Conservation (phyloP, 1,140 invertebrate species). For the Eumeta japonica region DNA sequence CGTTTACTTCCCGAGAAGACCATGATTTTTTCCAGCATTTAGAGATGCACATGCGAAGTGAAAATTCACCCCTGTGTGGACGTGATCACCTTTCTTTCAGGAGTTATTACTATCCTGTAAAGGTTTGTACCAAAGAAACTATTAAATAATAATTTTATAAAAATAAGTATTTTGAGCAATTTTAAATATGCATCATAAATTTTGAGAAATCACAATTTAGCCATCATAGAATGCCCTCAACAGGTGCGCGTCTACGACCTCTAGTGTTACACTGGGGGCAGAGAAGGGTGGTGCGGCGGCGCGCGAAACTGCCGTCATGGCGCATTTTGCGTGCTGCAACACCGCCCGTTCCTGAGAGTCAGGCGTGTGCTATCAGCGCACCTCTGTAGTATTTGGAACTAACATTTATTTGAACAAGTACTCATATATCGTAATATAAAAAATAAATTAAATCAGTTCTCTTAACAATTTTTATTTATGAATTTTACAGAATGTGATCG, state of each 20-base stretch:
- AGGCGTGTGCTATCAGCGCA: constrained; percentile 14
- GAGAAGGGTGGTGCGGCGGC: constrained; percentile 19
- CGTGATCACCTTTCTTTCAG: constrained; percentile 96
- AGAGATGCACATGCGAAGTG: constrained; percentile 99
- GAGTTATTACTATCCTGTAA: constrained; percentile 97
- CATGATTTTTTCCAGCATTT: constrained; percentile 99
- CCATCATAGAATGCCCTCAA: no score
- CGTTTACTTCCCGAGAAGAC: constrained; percentile 97
- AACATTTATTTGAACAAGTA: constrained; percentile 20
- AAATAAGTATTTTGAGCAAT: no score
- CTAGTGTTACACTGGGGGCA: constrained; percentile 48
- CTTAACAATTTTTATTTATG: no score
- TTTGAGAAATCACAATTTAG: no score
- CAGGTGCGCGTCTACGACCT: constrained; percentile 15
- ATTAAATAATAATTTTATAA: no score
- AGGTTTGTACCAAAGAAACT: constrained; percentile 66
- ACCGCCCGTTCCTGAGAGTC: constrained; percentile 37
- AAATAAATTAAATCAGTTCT: no score
- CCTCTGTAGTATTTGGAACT: constrained; percentile 43
- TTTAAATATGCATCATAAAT: no score
- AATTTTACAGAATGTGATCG: constrained; percentile 92
- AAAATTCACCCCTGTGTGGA: constrained; percentile 94
- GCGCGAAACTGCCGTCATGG: constrained; percentile 23
- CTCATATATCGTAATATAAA: no score
- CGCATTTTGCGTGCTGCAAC: constrained; percentile 12